Percentiles rank a stretch among this genome's conserved stretches.
These are phyloP conservation scores for Andrena bucephala DNA, from an alignment of 2,888 invertebrate species.

Conservation along the genomic window DNA sequence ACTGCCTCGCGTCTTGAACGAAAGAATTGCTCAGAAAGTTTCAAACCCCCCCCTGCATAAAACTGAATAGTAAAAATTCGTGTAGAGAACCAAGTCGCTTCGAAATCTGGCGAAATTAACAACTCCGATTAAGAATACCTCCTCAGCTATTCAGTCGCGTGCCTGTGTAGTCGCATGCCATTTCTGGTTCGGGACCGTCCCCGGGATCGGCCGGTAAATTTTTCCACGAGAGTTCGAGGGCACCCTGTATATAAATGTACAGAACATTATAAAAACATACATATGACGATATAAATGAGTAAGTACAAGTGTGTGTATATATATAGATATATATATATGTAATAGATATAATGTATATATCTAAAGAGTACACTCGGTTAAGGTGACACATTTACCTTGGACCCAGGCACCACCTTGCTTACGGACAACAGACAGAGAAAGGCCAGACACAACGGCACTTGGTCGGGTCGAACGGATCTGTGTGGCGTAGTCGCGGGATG, in stretches of 20 bases:
- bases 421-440: conserved; percentile 82
- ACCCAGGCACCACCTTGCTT: conserved; percentile 85
- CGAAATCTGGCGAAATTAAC: too few species aligned
- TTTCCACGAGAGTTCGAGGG: too few species aligned
- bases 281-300: conserved; percentile 59
- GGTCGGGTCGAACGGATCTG: conserved; percentile 82
- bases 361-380: conserved; percentile 85
- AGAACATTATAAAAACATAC: conserved; percentile 52
- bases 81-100: too few species aligned
- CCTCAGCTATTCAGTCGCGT: too few species aligned
- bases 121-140: too few species aligned
- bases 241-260: conserved; percentile 67
- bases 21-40: too few species aligned
- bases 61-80: too few species aligned
- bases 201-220: too few species aligned
- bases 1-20: too few species aligned
- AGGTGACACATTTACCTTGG: conserved; percentile 86
- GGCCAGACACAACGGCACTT: conserved; percentile 83
- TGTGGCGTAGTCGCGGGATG: conserved; percentile 81
- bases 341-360: conserved; percentile 80
- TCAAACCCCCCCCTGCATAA: too few species aligned
- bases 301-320: conserved; percentile 69
- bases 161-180: too few species aligned
- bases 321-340: conserved; percentile 66
- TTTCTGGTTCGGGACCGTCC: too few species aligned